Percentiles rank a stretch among this genome's conserved stretches.
Conservation (phyloP, 2,113 vertebrate genomes). For the Bucco capensis region DNA sequence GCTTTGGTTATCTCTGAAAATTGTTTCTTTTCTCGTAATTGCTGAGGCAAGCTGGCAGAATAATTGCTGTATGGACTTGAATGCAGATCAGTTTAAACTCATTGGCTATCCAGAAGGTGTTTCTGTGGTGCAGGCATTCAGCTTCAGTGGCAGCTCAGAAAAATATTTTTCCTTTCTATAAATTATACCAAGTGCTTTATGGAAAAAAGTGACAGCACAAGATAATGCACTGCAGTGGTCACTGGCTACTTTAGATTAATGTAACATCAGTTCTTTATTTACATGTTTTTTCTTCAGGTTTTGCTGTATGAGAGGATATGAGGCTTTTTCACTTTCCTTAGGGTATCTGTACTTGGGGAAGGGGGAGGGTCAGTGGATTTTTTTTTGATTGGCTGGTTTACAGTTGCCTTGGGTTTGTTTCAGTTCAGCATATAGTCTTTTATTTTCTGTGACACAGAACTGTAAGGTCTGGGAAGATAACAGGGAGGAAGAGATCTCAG, state of each 20-base stretch:
- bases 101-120: not conserved
- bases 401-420: not conserved
- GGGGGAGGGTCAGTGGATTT: not conserved
- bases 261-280: not conserved
- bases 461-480: not conserved
- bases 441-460: not conserved
- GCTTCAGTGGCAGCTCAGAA: not conserved
- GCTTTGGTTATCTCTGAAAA: slow-evolving; percentile 29
- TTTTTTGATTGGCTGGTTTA: not conserved
- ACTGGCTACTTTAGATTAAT: not conserved
- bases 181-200: not conserved
- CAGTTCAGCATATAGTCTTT: not conserved
- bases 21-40: slow-evolving; percentile 11
- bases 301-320: not conserved
- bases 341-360: not conserved
- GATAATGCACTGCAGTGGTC: not conserved
- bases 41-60: slow-evolving; percentile 11
- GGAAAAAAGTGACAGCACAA: not conserved
- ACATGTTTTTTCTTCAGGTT: not conserved
- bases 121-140: not conserved
- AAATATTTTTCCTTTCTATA: not conserved
- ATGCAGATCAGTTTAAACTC: not conserved
- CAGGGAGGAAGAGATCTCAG: not conserved
- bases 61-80: not conserved
- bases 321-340: not conserved